Percentiles rank a stretch among this genome's conserved stretches.
Conservation (phyloP, 2,797 vertebrate genomes). For the Pipistrellus kuhlii region DNA sequence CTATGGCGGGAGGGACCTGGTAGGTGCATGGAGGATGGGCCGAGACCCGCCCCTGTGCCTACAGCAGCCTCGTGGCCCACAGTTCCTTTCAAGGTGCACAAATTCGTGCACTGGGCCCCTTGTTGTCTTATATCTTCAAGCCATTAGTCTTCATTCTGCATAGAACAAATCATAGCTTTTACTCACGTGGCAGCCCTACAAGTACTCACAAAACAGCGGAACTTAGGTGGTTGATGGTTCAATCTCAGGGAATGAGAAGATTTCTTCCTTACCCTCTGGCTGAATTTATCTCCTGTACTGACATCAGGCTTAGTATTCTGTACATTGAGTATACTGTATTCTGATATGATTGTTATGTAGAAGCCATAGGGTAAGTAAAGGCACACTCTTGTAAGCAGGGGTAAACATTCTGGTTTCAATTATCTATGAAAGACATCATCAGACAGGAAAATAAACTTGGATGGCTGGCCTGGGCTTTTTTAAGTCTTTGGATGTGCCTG, state of each 20-base stretch:
- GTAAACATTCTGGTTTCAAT: background rate
- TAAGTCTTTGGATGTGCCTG: background rate
- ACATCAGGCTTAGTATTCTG: background rate
- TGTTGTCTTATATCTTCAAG: background rate
- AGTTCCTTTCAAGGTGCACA: no score
- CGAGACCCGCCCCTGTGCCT: no score
- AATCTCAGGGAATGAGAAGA: background rate
- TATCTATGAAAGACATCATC: background rate
- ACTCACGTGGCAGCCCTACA: background rate
- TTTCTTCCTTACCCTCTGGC: background rate
- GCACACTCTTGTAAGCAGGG: background rate
- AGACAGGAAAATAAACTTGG: constrained; percentile 23
- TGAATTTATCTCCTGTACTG: background rate
- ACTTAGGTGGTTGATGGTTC: background rate
- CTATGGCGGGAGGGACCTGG: no score
- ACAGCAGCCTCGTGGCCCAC: no score
- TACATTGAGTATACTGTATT: background rate
- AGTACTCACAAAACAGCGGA: constrained; percentile 7
- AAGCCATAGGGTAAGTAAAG: background rate
- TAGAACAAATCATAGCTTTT: constrained; percentile 1
- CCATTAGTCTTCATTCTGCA: background rate
- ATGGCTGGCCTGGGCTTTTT: background rate
- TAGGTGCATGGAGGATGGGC: no score
- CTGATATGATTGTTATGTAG: background rate
- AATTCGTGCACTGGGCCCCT: no score